These are phyloP conservation scores for Myioborus miniatus DNA, from an alignment of 2,797 vertebrate genomes.

Conservation along the genomic window DNA sequence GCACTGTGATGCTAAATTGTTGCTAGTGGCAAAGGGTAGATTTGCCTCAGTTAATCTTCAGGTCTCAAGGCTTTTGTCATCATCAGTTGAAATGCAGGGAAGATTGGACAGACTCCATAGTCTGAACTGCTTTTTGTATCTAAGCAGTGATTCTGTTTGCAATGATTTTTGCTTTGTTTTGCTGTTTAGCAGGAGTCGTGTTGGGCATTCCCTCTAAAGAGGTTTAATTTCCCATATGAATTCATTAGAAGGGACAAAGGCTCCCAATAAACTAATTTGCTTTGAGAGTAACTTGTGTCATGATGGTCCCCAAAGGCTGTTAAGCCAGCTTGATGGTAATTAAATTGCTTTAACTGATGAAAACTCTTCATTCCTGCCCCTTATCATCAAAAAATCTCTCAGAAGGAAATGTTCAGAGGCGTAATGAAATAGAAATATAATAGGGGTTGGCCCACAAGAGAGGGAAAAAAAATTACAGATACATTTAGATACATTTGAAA, in stretches of 20 bases:
- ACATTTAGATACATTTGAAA: background rate
- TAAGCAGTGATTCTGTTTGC: background rate
- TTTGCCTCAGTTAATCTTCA: background rate
- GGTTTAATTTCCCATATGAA: background rate
- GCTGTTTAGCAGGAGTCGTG: background rate
- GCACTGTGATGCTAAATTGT: background rate
- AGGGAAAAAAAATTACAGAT: background rate
- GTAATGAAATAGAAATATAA: background rate
- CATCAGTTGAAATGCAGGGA: background rate
- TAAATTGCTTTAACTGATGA: background rate
- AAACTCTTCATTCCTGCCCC: background rate
- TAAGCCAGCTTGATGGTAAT: background rate
- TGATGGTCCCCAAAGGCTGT: background rate
- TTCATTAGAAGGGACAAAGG: background rate
- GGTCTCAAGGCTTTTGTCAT: background rate
- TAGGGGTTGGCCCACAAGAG: background rate
- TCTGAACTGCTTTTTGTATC: background rate
- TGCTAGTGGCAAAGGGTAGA: background rate
- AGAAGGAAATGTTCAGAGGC: background rate
- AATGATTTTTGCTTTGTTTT: background rate
- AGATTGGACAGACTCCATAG: background rate
- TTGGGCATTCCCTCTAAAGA: background rate
- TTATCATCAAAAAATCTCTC: background rate
- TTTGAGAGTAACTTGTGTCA: background rate
- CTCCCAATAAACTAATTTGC: background rate